Evolutionary conservation across 2,888 invertebrate species (phyloP).

Genomic region (Lycia hirtaria): DNA sequence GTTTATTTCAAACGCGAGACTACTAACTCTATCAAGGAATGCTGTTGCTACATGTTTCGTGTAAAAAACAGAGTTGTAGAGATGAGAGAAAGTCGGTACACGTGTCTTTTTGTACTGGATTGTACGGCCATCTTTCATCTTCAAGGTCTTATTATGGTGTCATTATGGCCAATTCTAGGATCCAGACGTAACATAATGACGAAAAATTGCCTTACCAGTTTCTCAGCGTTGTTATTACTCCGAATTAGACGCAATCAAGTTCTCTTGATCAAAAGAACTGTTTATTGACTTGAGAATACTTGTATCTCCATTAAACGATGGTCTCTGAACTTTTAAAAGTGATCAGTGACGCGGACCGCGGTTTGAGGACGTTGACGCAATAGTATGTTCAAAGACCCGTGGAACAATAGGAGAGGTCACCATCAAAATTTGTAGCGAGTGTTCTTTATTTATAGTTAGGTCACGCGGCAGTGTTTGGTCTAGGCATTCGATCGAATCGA

Average conservation of each 20-base stretch:
- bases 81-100: constrained; percentile 1
- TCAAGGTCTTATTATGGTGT: constrained; percentile 49
- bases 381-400: constrained; percentile 46
- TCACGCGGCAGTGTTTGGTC: constrained; percentile 78
- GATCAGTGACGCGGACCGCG: constrained; percentile 1
- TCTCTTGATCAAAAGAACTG: constrained; percentile 23
- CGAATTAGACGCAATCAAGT: constrained; percentile 29
- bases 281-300: constrained; percentile 14
- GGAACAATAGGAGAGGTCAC: constrained; percentile 55
- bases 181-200: constrained; percentile 47
- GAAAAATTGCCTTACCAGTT: constrained; percentile 48
- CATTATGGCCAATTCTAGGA: constrained; percentile 48
- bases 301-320: not conserved
- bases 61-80: constrained; percentile 11
- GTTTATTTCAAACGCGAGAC: constrained; percentile 13
- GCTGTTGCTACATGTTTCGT: constrained; percentile 16
- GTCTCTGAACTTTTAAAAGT: not conserved
- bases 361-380: constrained; percentile 44
- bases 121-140: constrained; percentile 39
- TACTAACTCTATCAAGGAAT: constrained; percentile 8
- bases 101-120: constrained; percentile 16
- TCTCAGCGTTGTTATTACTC: constrained; percentile 35
- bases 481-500: constrained; percentile 72
- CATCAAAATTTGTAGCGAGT: constrained; percentile 52
- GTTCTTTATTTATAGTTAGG: constrained; percentile 66